A percentile compares a stretch with the other conserved stretches of the same genome.
phyloP scores from a whole-genome alignment of 1,140 invertebrate genomes.

The Leptinotarsa defecta region DNA sequence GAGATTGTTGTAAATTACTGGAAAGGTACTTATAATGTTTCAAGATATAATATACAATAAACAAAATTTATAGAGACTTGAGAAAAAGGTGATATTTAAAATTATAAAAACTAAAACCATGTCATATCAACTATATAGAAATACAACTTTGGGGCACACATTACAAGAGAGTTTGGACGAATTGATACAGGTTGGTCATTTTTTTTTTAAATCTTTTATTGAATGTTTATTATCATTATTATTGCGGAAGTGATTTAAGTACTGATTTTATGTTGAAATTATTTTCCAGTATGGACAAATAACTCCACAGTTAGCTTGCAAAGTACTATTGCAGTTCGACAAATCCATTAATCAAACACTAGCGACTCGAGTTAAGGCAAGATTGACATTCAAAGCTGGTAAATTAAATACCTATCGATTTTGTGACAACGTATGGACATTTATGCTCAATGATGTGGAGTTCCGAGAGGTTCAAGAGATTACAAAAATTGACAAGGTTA shows the following conservation, averaged over 20 bases:
- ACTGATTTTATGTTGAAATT: slow-evolving; percentile 25
- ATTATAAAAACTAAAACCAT: slow-evolving; percentile 58
- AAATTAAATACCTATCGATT: slow-evolving; percentile 98
- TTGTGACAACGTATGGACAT: slow-evolving; percentile 99
- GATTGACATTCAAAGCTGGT: slow-evolving; percentile 93
- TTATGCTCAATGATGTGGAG: slow-evolving; percentile 97
- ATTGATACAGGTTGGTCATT: slow-evolving; percentile 72
- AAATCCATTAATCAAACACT: slow-evolving; percentile 95
- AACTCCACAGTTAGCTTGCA: slow-evolving; percentile 86
- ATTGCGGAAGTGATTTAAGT: not conserved
- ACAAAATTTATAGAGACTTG: too few relatives aligned
- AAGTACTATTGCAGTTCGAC: slow-evolving; percentile 95
- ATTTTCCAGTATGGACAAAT: slow-evolving; percentile 92
- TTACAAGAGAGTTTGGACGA: slow-evolving; percentile 95
- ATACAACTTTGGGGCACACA: slow-evolving; percentile 95
- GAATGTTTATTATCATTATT: not conserved
- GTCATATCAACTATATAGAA: slow-evolving; percentile 96
- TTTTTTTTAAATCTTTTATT: not conserved
- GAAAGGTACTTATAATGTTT: too few relatives aligned
- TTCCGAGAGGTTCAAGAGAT: slow-evolving; percentile 95
- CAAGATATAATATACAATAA: too few relatives aligned
- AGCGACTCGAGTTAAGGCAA: slow-evolving; percentile 88
- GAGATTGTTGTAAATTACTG: too few relatives aligned
- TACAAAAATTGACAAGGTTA: slow-evolving; percentile 95
- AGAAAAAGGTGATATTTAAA: not conserved